Evolutionary conservation across 2,888 invertebrate species (phyloP).

Genomic region (Hyles lineata): DNA sequence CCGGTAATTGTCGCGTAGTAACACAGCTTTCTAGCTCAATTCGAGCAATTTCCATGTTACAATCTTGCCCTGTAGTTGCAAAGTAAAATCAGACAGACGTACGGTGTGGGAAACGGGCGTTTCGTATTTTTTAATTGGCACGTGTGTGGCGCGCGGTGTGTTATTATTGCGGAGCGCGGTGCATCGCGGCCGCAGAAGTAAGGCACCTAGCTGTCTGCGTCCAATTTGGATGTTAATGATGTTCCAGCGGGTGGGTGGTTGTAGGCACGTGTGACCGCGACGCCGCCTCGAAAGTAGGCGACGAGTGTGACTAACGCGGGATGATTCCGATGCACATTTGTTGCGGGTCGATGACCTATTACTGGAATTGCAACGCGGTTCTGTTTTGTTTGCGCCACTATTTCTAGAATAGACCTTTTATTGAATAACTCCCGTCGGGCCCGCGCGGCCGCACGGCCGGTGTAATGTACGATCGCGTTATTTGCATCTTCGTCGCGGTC

Average conservation of each 20-base stretch:
- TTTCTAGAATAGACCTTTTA: conserved; percentile 50
- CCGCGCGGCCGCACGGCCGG: conserved; percentile 24
- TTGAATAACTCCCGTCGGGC: conserved; percentile 43
- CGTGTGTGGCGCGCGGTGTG: conserved; percentile 62
- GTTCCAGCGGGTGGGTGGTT: conserved; percentile 66
- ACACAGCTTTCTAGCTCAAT: conserved; percentile 69
- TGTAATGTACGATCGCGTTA: conserved; percentile 27
- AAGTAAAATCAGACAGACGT: conserved; percentile 53
- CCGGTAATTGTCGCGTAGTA: conserved; percentile 59
- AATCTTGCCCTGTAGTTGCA: conserved; percentile 53
- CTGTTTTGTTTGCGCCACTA: conserved; percentile 54
- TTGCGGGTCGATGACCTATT: conserved; percentile 57
- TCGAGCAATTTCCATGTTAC: conserved; percentile 60
- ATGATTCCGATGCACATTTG: conserved; percentile 61
- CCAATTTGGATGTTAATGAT: conserved; percentile 80
- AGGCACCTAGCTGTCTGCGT: conserved; percentile 81
- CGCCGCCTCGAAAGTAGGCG: conserved; percentile 69
- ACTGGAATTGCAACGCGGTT: conserved; percentile 43
- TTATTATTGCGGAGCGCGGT: conserved; percentile 76
- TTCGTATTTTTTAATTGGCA: conserved; percentile 74
- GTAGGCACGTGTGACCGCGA: conserved; percentile 69
- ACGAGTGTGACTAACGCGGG: conserved; percentile 58
- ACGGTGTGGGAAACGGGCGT: conserved; percentile 76
- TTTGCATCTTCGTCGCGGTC: conserved; percentile 20
- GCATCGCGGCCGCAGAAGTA: conserved; percentile 73